Conservation (phyloP, 30 jellyfish, hydroid and myxozoan species). For the Mastigias papua region DNA sequence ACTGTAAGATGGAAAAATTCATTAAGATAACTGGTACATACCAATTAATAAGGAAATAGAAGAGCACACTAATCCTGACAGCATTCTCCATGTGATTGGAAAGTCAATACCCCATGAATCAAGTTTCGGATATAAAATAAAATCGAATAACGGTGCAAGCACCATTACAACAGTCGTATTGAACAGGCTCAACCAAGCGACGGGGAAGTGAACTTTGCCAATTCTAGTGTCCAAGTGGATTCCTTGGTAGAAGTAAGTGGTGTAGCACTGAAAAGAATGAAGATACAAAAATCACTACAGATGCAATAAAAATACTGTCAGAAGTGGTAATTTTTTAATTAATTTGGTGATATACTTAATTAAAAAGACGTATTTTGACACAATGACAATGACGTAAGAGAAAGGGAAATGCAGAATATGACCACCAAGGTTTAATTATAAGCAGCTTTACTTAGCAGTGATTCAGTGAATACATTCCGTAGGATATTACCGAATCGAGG, state of each 20-base stretch:
- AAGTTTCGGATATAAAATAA: slow-evolving; percentile 59
- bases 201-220: slow-evolving; percentile 70
- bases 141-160: slow-evolving; percentile 67
- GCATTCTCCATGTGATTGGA: slow-evolving; percentile 76
- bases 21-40: slow-evolving; percentile 2
- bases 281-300: background rate
- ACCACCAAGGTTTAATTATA: too few relatives aligned
- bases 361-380: too few relatives aligned
- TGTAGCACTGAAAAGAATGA: slow-evolving; percentile 53
- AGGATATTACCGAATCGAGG: too few relatives aligned
- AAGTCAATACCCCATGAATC: slow-evolving; percentile 37
- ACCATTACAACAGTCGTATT: slow-evolving; percentile 60
- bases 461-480: too few relatives aligned
- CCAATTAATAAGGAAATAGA: slow-evolving; percentile 76
- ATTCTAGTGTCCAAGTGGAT: slow-evolving; percentile 72
- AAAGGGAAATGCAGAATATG: too few relatives aligned
- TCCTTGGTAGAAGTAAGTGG: slow-evolving; percentile 82
- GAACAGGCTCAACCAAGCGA: slow-evolving; percentile 83
- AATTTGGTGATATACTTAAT: too few relatives aligned
- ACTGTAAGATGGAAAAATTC: background rate
- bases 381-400: too few relatives aligned
- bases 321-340: too few relatives aligned
- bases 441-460: too few relatives aligned
- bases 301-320: background rate
- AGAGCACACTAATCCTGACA: slow-evolving; percentile 72